phyloP scores from a whole-genome alignment of 2,888 invertebrate species.

The Rhimphoctona megacephalus region DNA sequence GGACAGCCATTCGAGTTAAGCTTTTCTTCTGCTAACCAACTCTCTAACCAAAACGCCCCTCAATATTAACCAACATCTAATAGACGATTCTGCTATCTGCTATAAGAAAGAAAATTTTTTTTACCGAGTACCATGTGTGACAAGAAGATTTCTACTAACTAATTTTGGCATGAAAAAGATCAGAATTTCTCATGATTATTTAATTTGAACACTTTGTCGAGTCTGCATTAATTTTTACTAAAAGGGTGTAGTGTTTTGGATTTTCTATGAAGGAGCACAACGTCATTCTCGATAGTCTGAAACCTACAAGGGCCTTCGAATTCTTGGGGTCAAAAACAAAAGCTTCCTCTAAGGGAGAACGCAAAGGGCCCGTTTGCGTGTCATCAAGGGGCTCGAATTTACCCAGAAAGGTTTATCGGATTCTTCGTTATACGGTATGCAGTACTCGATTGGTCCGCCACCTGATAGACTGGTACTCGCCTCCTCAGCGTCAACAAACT shows the following conservation, averaged over 20 bases:
- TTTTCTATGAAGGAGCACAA: neutral
- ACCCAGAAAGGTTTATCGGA: slow-evolving; percentile 82
- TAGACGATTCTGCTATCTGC: neutral
- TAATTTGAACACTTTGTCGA: neutral
- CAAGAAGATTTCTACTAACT: neutral
- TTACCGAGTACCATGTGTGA: neutral
- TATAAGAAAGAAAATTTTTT: neutral
- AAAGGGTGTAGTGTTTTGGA: neutral
- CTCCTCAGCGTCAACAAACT: slow-evolving; percentile 76
- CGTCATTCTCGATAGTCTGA: neutral
- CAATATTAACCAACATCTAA: slow-evolving; percentile 3
- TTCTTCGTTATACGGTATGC: slow-evolving; percentile 78
- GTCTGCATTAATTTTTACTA: neutral
- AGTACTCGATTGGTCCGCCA: slow-evolving; percentile 78
- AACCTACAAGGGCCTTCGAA: slow-evolving; percentile 11
- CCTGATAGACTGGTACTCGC: slow-evolving; percentile 71
- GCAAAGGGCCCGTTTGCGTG: slow-evolving; percentile 18
- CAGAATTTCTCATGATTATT: neutral
- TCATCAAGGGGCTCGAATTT: slow-evolving; percentile 71
- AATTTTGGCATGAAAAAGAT: neutral
- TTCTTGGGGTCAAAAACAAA: slow-evolving; percentile 11
- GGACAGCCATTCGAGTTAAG: slow-evolving; percentile 56
- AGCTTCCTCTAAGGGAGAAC: neutral
- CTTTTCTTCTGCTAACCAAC: slow-evolving; percentile 30
- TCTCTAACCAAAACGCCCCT: neutral